A percentile compares a stretch with the other conserved stretches of the same genome.
These are phyloP conservation scores for Coendou prehensilis DNA, from an alignment of 2,797 vertebrate genomes.

Conservation along the genomic window DNA sequence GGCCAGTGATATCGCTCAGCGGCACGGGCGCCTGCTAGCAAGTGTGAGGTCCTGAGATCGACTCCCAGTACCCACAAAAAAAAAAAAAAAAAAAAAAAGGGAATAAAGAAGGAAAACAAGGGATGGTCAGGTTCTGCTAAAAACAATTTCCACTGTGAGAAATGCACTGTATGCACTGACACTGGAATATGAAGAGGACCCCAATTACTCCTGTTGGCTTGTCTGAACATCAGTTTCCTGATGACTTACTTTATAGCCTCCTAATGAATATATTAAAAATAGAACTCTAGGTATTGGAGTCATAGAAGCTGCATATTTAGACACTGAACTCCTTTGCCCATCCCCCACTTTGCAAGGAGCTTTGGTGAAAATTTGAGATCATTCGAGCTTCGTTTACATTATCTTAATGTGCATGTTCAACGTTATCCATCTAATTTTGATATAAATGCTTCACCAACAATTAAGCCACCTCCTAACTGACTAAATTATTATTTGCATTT, in stretches of 20 bases:
- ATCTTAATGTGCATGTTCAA: not conserved
- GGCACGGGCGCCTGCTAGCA: too few species aligned
- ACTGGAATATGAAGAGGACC: not conserved
- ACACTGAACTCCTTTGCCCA: not conserved
- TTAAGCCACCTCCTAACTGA: not conserved
- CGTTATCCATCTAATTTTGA: constrained; percentile 12
- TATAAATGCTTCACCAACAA: constrained; percentile 8
- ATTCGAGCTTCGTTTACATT: constrained; percentile 19
- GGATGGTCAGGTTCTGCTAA: not conserved
- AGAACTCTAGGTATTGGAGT: not conserved
- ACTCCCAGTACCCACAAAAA: too few species aligned
- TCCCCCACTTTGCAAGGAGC: not conserved
- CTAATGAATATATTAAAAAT: constrained; percentile 57
- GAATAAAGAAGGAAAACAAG: not conserved
- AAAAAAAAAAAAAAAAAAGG: not conserved
- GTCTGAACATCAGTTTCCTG: constrained; percentile 49
- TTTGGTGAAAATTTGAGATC: constrained; percentile 47
- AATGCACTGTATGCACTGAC: not conserved
- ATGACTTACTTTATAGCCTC: constrained; percentile 62
- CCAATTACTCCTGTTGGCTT: not conserved
- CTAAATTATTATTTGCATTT: not conserved
- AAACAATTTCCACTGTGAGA: constrained; percentile 40
- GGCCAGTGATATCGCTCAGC: too few species aligned
- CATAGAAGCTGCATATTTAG: not conserved
- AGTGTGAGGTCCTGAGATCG: too few species aligned